phyloP scores from a whole-genome alignment of 2,113 vertebrate species.

The Synchiropus splendidus region DNA sequence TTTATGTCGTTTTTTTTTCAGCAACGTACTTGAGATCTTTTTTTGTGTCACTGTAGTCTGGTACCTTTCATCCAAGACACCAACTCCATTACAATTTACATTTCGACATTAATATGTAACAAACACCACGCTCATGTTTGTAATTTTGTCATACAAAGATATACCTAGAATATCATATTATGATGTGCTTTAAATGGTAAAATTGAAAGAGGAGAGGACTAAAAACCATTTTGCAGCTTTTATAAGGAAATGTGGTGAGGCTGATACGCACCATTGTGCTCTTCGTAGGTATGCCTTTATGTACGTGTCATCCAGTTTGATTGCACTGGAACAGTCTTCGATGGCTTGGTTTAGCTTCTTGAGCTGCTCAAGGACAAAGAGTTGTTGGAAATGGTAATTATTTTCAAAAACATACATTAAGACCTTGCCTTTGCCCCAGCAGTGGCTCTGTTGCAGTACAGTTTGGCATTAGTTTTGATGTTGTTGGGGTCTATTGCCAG shows the following conservation, averaged over 20 bases:
- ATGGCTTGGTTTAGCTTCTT: constrained; percentile 87
- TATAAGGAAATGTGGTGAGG: background rate
- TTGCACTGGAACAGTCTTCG: constrained; percentile 87
- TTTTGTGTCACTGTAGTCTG: too few species aligned
- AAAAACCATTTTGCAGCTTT: too few species aligned
- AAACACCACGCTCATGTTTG: too few species aligned
- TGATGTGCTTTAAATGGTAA: too few species aligned
- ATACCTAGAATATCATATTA: too few species aligned
- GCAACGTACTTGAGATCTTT: too few species aligned
- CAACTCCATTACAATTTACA: too few species aligned
- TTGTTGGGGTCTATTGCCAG: constrained; percentile 93
- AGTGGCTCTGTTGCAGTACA: constrained; percentile 92
- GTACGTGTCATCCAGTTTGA: constrained; percentile 86
- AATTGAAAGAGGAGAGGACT: too few species aligned
- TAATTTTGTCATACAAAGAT: too few species aligned
- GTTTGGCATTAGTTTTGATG: constrained; percentile 96
- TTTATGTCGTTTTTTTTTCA: too few species aligned
- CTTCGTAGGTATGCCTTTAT: constrained; percentile 92
- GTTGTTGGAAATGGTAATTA: background rate
- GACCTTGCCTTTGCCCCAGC: constrained; percentile 84
- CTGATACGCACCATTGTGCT: constrained; percentile 81
- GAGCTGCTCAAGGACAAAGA: constrained; percentile 64
- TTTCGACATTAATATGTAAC: too few species aligned
- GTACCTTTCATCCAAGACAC: too few species aligned
- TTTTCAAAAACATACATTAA: background rate